Evolutionary conservation across 2,888 invertebrate species (phyloP).

Genomic region (Chrysina gloriosa): DNA sequence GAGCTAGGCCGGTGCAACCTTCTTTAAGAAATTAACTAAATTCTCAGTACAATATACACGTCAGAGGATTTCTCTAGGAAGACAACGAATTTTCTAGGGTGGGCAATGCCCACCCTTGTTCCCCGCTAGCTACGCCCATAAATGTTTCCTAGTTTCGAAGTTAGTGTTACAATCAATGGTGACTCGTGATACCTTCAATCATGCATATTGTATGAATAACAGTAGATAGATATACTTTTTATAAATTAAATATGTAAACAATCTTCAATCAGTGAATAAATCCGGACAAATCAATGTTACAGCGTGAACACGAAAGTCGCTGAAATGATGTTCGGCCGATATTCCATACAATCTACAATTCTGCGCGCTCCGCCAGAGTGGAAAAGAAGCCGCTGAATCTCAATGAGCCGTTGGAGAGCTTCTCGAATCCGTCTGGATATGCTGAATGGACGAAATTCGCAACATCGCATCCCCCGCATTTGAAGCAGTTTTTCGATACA

Average conservation of each 20-base stretch:
- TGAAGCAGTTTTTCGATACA: slow-evolving; percentile 31
- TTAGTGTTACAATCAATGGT: too few species aligned
- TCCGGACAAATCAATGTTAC: not conserved
- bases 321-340: slow-evolving; percentile 14
- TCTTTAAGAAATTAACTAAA: too few species aligned
- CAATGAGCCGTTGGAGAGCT: slow-evolving; percentile 46
- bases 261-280: not conserved
- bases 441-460: slow-evolving; percentile 47
- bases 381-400: slow-evolving; percentile 45
- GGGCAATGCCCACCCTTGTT: too few species aligned
- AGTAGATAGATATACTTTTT: too few species aligned
- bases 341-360: slow-evolving; percentile 28
- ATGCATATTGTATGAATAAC: too few species aligned
- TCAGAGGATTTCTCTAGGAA: too few species aligned
- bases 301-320: not conserved
- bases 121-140: too few species aligned
- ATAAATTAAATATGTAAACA: slow-evolving; percentile 14
- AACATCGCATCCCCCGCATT: slow-evolving; percentile 43
- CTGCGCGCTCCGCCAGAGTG: slow-evolving; percentile 34
- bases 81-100: too few species aligned
- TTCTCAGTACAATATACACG: too few species aligned
- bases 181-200: too few species aligned
- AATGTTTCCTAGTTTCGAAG: too few species aligned
- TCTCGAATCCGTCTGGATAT: slow-evolving; percentile 47
- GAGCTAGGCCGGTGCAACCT: too few species aligned